Base-by-base conservation (phyloP, 2,888 invertebrate species). In the Alcis repandata region DNA sequence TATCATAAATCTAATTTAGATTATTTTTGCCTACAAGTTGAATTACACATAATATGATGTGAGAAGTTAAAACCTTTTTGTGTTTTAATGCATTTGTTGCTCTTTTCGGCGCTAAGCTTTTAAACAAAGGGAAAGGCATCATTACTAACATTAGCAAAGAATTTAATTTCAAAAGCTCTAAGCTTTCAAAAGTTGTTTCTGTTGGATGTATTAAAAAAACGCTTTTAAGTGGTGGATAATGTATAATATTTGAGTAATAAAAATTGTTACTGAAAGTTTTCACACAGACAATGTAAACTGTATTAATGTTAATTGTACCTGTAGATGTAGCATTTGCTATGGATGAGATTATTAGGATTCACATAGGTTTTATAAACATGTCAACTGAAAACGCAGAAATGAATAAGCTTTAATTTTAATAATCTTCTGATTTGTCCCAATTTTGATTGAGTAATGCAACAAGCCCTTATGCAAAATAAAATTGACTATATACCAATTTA, bases 361-460 rank as follows among this genome's bases (percentile, higher is more conserved):
- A 74, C 71, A 64, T 52, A 68, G 38, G 66, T 49, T 56, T 56
- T 68, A 59, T 61, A 72, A 70, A 49, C 72, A 78, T 70, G 78
- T 80, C 80, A 78, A 82, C 69, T 80, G 82, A 77, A 59, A 11
- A 33, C 9, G 13, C 1, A 22, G 46, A 27, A 27, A 2, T 11
- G 4, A 1, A n/a, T 11, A n/a, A 40, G 1, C 1, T 4, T 40
- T n/a, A 1, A 40, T n/a, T n/a, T n/a, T n/a, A 40, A 3, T 11
- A 40, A n/a, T n/a, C 10, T n/a, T 40, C n/a, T 1, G 6, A 40
- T 11, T 40, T 40, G 40, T 40, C 40, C 15, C 15, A 8, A 17
- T 8, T n/a, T n/a, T 17, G 38, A 2, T 13, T n/a, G 6, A 2
- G 13, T 38, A 27, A 27, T 27, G 27, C 27, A 27, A 27, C 27